Conservation (phyloP, 2,113 vertebrate species). For the Caloenas nicobarica region DNA sequence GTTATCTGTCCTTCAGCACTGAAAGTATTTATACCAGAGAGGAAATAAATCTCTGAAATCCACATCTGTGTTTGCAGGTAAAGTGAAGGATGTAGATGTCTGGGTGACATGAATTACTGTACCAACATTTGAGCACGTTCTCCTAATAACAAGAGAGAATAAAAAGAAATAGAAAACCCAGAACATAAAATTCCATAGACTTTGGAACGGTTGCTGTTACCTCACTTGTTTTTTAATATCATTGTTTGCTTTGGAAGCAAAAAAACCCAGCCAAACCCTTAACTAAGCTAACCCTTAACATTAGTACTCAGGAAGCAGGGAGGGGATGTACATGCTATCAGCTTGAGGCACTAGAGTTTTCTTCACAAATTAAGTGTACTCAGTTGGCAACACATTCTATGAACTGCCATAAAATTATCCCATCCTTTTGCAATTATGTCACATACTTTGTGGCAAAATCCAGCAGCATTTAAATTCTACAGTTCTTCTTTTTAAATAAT, state of each 20-base stretch:
- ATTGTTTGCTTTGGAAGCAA: neutral
- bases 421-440: neutral
- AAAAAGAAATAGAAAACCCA: neutral
- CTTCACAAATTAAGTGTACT: neutral
- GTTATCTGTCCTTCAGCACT: neutral
- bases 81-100: neutral
- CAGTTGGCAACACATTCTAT: neutral
- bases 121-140: neutral
- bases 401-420: neutral
- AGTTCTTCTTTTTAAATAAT: neutral
- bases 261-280: neutral
- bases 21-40: neutral
- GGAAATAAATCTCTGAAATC: conserved; percentile 23
- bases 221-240: neutral
- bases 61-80: conserved; percentile 22
- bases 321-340: neutral
- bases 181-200: neutral
- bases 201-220: neutral
- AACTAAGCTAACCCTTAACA: neutral
- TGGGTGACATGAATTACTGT: neutral
- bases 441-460: neutral
- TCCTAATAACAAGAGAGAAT: neutral
- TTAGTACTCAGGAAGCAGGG: neutral
- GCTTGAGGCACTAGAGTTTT: neutral
- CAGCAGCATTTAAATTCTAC: neutral